Base-by-base conservation (phyloP, 1,140 invertebrate species). In the Mamestra configurata region DNA sequence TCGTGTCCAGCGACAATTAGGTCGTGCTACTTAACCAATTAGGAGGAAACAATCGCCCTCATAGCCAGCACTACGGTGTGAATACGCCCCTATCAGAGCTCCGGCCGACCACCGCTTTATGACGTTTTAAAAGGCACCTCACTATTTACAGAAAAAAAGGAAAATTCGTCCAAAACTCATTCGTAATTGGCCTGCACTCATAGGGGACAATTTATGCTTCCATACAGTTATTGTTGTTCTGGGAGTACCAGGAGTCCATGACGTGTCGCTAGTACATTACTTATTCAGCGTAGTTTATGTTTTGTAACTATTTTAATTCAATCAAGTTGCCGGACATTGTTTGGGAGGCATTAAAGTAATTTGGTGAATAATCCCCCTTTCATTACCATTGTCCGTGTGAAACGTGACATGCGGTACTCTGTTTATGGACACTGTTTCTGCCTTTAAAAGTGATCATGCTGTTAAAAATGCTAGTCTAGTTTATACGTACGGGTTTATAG, bases 11-110 rank as follows among this genome's bases (percentile, higher is more conserved):
- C 57, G 61, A 78, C 92, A 89, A 93, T 94, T 94, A 94, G 90
- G 79, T 85, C 82, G 88, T 76, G 80, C 88, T 93, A 92, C 89
- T 94, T 94, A 92, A 92, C 91, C 93, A 94, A 94, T 94, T 94
- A 94, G 88, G 83, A 78, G 89, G 90, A 94, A 93, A 95, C 92
- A 95, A 95, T 94, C 88, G 89, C 92, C 93, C 92, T 81, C 90
- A 95, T 94, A 57, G 81, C 75, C 72, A 75, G 79, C 82, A 73
- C 73, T 61, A 35, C 24, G 35, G 57, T 85, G 88, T 91, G 90
- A 94, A 94, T 93, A 93, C 88, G 92, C 93, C 93, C 93, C 92
- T 95, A 95, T 95, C 88, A 84, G 53, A 78, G 80, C 82, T 87
- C 87, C 90, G 91, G 89, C 92, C 90, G 86, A 90, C 82, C 83